These are phyloP conservation scores for Trachelus troglodyta DNA, from an alignment of 2,888 invertebrate genomes.

Conservation along the genomic window DNA sequence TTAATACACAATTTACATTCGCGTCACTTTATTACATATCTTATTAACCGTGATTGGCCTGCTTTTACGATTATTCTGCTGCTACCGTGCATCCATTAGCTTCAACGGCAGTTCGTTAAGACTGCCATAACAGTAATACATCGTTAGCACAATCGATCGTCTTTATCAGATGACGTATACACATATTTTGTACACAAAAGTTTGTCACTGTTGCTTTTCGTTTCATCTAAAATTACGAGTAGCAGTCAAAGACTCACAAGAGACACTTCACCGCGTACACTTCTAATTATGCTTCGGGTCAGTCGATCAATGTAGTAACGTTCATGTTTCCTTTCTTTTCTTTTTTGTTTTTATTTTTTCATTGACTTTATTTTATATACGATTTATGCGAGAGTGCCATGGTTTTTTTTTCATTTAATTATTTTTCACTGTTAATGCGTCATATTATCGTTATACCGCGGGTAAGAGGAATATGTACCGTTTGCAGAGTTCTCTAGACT, in stretches of 20 bases:
- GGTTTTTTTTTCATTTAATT: constrained; percentile 12
- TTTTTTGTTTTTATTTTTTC: constrained; percentile 7
- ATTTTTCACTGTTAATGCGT: constrained; percentile 21
- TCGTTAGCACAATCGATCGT: background rate
- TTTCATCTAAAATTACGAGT: background rate
- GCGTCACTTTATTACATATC: constrained; percentile 29
- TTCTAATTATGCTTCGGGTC: background rate
- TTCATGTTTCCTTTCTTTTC: background rate
- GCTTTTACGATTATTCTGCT: background rate
- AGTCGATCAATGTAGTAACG: background rate
- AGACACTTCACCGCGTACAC: background rate
- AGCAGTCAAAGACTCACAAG: background rate
- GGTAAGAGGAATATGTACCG: background rate
- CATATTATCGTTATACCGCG: constrained; percentile 9
- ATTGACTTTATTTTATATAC: constrained; percentile 17
- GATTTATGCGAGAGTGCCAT: constrained; percentile 10
- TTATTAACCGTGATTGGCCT: background rate
- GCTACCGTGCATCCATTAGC: background rate
- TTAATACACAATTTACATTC: constrained; percentile 46
- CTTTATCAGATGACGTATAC: background rate
- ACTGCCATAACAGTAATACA: background rate
- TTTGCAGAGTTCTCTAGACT: background rate
- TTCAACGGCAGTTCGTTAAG: background rate
- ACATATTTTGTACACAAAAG: background rate
- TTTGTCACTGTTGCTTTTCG: background rate